These are phyloP conservation scores for Orius insidiosus DNA, from an alignment of 1,140 invertebrate species.

Conservation along the genomic window DNA sequence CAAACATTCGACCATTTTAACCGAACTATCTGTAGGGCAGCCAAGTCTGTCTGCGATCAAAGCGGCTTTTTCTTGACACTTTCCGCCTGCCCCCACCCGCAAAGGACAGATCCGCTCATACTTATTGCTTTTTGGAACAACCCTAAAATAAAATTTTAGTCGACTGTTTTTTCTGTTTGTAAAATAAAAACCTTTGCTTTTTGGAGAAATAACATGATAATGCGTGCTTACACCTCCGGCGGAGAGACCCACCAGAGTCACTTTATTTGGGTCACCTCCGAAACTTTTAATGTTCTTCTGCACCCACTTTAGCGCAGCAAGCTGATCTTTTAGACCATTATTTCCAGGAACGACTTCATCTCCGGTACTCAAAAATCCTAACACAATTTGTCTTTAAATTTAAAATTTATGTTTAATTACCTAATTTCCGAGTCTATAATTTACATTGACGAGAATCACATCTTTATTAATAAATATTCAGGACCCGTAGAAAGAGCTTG, in stretches of 20 bases:
- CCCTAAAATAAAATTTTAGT: too few relatives aligned
- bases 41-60: conserved; percentile 45
- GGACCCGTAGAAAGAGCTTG: conserved; percentile 25
- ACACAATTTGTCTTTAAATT: not conserved
- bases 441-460: conserved; percentile 45
- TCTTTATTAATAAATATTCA: conserved; percentile 30
- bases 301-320: conserved; percentile 42
- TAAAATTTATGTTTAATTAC: conserved; percentile 11
- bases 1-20: conserved; percentile 53
- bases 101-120: conserved; percentile 54
- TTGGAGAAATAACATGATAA: conserved; percentile 41
- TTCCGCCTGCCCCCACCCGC: conserved; percentile 49
- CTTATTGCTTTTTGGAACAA: conserved; percentile 54
- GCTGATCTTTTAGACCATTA: conserved; percentile 43
- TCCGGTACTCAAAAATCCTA: conserved; percentile 36
- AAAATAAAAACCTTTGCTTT: conserved; percentile 20
- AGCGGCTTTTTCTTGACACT: conserved; percentile 45
- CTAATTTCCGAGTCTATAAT: conserved; percentile 40
- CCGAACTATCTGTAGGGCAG: conserved; percentile 37
- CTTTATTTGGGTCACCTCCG: conserved; percentile 37
- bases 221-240: conserved; percentile 41
- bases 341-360: conserved; percentile 36
- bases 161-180: too few relatives aligned
- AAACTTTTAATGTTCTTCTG: conserved; percentile 36
- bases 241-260: conserved; percentile 36